Conservation (phyloP, 1,140 invertebrate genomes). For the Ostrea denselamellosa region DNA sequence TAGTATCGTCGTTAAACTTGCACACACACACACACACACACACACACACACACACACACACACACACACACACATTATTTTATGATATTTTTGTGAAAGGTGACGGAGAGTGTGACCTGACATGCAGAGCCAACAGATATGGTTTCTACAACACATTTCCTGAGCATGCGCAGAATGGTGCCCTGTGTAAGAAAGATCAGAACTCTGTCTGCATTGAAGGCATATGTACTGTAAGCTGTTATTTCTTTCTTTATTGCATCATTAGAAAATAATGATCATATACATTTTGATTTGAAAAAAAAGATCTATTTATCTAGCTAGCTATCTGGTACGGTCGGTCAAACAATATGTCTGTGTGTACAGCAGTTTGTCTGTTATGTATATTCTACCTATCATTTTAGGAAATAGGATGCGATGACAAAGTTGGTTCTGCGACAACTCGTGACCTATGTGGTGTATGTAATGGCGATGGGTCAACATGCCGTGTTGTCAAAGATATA, state of each 20-base stretch:
- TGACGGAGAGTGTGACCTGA: constrained; percentile 50
- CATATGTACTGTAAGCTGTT: constrained; percentile 51
- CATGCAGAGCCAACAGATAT: constrained; percentile 48
- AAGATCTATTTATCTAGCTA: too few species aligned
- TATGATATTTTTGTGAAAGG: constrained; percentile 8
- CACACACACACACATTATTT: too few species aligned
- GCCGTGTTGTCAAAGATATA: constrained; percentile 43
- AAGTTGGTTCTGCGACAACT: constrained; percentile 41
- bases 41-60: too few species aligned
- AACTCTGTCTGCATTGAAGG: constrained; percentile 54
- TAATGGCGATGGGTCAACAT: constrained; percentile 46
- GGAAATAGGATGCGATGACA: constrained; percentile 54
- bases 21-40: too few species aligned
- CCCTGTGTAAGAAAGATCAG: constrained; percentile 50
- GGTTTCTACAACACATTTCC: constrained; percentile 59
- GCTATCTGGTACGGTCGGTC: too few species aligned
- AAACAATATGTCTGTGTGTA: too few species aligned
- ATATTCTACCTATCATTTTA: neutral
- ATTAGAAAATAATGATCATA: too few species aligned
- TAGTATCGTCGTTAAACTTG: too few species aligned
- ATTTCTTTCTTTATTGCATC: neutral
- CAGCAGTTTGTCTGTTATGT: too few species aligned
- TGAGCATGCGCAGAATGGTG: constrained; percentile 50
- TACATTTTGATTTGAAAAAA: too few species aligned
- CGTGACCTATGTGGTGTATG: constrained; percentile 53